Conservation (phyloP, 1,140 invertebrate genomes). For the Cotesia typhae region DNA sequence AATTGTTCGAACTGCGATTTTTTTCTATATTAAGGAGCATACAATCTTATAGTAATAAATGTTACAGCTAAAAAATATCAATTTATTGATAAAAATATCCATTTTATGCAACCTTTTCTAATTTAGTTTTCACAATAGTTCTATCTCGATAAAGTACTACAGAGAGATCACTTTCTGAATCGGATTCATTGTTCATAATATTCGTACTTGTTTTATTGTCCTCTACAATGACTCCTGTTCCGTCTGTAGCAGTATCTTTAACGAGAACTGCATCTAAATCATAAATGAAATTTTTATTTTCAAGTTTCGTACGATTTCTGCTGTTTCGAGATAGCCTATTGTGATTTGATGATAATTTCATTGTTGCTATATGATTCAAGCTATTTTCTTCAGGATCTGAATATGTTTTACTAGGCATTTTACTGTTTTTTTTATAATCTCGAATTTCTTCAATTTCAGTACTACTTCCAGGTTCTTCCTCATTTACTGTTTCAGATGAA, state of each 20-base stretch:
- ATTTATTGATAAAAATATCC: neutral
- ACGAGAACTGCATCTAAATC: conserved; percentile 59
- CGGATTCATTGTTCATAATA: conserved; percentile 12
- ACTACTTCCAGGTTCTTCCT: conserved; percentile 16
- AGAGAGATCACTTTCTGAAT: neutral
- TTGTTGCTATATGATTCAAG: neutral
- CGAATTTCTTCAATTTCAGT: neutral
- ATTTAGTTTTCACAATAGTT: neutral
- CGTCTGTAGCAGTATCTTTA: conserved; percentile 23
- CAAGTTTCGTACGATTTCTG: conserved; percentile 71
- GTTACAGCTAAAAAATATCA: no score
- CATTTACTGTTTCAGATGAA: conserved; percentile 29
- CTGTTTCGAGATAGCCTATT: conserved; percentile 61
- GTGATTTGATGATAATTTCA: conserved; percentile 16
- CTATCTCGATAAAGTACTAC: neutral
- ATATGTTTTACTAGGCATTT: conserved; percentile 12
- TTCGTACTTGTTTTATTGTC: conserved; percentile 6
- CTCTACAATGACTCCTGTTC: neutral
- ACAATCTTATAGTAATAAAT: no score
- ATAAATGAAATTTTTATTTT: conserved; percentile 76
- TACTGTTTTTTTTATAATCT: neutral
- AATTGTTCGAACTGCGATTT: no score
- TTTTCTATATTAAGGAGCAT: neutral
- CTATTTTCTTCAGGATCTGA: neutral
- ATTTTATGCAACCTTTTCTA: conserved; percentile 6